These are phyloP conservation scores for Glossophaga mutica DNA, from an alignment of 2,797 vertebrate species.

Conservation along the genomic window DNA sequence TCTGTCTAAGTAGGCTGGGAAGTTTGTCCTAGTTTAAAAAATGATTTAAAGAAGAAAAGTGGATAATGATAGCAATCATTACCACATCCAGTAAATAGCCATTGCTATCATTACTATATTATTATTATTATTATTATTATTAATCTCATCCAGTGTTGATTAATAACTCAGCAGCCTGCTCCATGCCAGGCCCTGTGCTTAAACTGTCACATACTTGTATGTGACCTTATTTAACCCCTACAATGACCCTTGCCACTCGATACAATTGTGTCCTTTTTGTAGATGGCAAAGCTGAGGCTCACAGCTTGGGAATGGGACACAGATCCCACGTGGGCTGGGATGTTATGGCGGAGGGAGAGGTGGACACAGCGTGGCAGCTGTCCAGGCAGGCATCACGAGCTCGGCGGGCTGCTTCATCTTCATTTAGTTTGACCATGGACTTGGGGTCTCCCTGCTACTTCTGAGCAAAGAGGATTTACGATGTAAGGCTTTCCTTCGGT, in stretches of 20 bases:
- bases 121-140: too few relatives aligned
- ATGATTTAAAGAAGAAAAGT: background rate
- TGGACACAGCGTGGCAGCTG: accelerated
- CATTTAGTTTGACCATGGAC: background rate
- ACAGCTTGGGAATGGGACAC: background rate
- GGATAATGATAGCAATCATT: background rate
- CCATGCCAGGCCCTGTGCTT: background rate
- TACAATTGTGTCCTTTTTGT: background rate
- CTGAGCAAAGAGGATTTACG: background rate
- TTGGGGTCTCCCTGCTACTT: background rate
- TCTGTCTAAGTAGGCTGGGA: background rate
- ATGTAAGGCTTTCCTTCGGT: background rate
- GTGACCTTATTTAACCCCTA: background rate
- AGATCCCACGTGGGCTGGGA: accelerated
- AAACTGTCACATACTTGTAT: background rate
- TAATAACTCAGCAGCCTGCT: background rate
- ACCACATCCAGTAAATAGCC: background rate
- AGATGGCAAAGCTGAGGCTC: background rate
- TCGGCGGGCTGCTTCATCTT: background rate
- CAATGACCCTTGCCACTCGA: background rate
- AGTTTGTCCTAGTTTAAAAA: background rate
- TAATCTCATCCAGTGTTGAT: background rate
- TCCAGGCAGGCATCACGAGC: background rate
- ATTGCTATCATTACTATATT: background rate
- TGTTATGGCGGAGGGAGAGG: accelerated